Evolutionary conservation across 2,797 vertebrate species (phyloP).

Genomic region (Gobio occitaniae): DNA sequence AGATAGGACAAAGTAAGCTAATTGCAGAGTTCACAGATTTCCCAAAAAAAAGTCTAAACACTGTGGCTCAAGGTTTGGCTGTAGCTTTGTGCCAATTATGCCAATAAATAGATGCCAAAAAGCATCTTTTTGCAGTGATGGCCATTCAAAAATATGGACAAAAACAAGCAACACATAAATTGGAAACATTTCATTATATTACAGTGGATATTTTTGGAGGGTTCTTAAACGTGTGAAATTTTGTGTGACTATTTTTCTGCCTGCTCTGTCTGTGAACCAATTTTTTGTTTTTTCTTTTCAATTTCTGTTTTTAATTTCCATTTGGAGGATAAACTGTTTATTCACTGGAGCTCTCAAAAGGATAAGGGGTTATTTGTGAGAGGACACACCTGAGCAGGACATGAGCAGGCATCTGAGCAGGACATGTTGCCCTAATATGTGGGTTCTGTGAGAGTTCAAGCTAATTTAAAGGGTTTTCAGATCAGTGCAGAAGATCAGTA

Average conservation of each 20-base stretch:
- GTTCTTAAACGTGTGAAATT: not conserved
- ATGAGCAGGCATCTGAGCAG: no score
- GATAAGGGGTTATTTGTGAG: not conserved
- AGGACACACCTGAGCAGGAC: not conserved
- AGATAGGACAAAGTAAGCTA: not conserved
- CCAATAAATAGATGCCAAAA: not conserved
- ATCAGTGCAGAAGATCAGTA: not conserved
- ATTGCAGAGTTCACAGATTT: not conserved
- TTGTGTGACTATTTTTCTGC: not conserved
- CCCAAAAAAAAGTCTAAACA: not conserved
- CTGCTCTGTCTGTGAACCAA: not conserved
- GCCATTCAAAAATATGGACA: not conserved
- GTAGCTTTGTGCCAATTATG: not conserved
- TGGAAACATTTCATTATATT: slow-evolving; percentile 18
- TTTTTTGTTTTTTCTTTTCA: not conserved
- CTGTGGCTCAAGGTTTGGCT: not conserved
- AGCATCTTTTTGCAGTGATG: not conserved
- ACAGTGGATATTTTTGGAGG: not conserved
- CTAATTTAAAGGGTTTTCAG: not conserved
- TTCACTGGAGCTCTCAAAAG: slow-evolving; percentile 1
- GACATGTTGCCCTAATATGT: not conserved
- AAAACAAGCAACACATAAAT: not conserved
- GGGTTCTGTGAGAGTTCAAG: not conserved
- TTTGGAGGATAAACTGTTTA: not conserved
- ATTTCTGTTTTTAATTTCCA: not conserved